These are phyloP conservation scores for Antedon mediterranea DNA, from an alignment of 53 echinoderm and acorn worm genomes.

Conservation along the genomic window DNA sequence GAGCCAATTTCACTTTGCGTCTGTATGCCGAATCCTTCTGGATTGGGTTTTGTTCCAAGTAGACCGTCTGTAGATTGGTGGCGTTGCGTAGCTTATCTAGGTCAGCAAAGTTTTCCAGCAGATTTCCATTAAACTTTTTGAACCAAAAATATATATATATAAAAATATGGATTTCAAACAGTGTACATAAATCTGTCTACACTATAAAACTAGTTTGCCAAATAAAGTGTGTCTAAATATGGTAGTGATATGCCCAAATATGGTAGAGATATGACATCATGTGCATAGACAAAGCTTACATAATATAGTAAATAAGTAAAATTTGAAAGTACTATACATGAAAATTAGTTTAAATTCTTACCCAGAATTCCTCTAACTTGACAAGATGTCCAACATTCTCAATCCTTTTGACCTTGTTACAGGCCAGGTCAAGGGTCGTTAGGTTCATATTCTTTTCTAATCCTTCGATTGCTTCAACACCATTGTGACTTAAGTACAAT, in stretches of 20 bases:
- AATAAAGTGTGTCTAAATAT: too few relatives aligned
- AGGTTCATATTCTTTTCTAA: slow-evolving; percentile 72
- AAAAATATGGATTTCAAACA: too few relatives aligned
- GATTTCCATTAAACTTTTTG: slow-evolving; percentile 75
- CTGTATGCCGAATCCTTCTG: slow-evolving; percentile 76
- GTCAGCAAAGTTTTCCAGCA: slow-evolving; percentile 54
- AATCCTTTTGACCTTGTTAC: slow-evolving; percentile 60
- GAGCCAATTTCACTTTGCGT: slow-evolving; percentile 62
- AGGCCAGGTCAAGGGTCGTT: slow-evolving; percentile 75
- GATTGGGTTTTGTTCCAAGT: slow-evolving; percentile 90
- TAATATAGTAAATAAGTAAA: too few relatives aligned
- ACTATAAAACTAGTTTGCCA: too few relatives aligned
- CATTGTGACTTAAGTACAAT: slow-evolving; percentile 87
- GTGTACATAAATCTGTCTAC: too few relatives aligned
- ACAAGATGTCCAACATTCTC: slow-evolving; percentile 56
- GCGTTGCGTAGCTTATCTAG: slow-evolving; percentile 57
- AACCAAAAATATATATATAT: not conserved
- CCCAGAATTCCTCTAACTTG: slow-evolving; percentile 89
- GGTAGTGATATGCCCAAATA: too few relatives aligned
- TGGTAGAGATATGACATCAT: too few relatives aligned
- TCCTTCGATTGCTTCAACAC: slow-evolving; percentile 64
- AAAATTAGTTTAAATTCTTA: slow-evolving; percentile 14
- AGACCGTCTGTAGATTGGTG: slow-evolving; percentile 49
- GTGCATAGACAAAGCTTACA: too few relatives aligned
- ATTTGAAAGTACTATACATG: too few relatives aligned